phyloP scores from a whole-genome alignment of 2,888 invertebrate species.

The Dusona sp. region DNA sequence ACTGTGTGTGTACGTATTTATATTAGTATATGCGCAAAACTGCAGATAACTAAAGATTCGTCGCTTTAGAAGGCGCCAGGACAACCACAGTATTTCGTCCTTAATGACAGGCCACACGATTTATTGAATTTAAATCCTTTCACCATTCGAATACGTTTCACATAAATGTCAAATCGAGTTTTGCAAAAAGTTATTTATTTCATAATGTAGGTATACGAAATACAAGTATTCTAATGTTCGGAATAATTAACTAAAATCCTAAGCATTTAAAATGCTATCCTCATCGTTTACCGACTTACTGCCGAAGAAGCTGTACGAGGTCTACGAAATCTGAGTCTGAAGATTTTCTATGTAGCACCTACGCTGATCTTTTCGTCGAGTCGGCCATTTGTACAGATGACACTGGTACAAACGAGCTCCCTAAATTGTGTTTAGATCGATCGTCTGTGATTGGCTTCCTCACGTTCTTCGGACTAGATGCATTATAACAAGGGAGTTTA shows the following conservation, averaged over 20 bases:
- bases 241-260: conserved; percentile 41
- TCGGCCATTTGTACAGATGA: conserved; percentile 60
- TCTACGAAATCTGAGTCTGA: conserved; percentile 1
- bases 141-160: conserved; percentile 14
- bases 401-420: conserved; percentile 60
- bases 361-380: conserved; percentile 42
- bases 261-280: conserved; percentile 21
- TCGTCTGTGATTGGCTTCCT: conserved; percentile 28
- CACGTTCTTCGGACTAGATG: conserved; percentile 31
- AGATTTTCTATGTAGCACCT: conserved; percentile 36
- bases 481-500: conserved; percentile 14
- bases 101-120: conserved; percentile 56
- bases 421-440: conserved; percentile 54
- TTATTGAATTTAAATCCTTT: conserved; percentile 41
- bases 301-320: neutral
- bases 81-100: conserved; percentile 23
- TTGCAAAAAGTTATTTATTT: conserved; percentile 38
- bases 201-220: conserved; percentile 27
- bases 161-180: conserved; percentile 18
- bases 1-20: conserved; percentile 47
- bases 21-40: conserved; percentile 41
- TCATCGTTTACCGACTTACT: conserved; percentile 22
- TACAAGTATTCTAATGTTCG: conserved; percentile 36
- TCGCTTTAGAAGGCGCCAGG: conserved; percentile 38
- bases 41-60: conserved; percentile 56